phyloP scores from a whole-genome alignment of 2,888 invertebrate species.

The Sminthurides aquaticus region DNA sequence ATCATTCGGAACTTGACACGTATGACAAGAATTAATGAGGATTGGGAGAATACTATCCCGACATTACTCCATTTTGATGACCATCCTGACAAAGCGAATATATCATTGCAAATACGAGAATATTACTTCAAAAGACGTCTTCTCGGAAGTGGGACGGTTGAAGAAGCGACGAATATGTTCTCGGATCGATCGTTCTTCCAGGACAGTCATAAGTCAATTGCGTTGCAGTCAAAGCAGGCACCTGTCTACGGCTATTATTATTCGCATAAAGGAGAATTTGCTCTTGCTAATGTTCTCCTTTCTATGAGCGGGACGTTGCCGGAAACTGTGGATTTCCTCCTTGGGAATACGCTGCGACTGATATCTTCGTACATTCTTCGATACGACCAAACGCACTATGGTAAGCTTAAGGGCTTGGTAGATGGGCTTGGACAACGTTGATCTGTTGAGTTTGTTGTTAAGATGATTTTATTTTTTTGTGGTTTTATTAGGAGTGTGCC shows the following conservation, averaged over 20 bases:
- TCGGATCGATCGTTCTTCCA: slow-evolving; percentile 30
- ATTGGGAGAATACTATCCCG: slow-evolving; percentile 29
- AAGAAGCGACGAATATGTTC: slow-evolving; percentile 32
- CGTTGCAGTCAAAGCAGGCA: slow-evolving; percentile 28
- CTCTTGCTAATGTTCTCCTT: slow-evolving; percentile 25
- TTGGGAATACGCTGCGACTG: slow-evolving; percentile 16
- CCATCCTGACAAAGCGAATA: slow-evolving; percentile 24
- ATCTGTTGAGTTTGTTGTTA: too few species aligned
- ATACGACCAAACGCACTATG: slow-evolving; percentile 20
- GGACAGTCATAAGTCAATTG: slow-evolving; percentile 26
- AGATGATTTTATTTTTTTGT: too few species aligned
- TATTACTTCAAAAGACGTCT: slow-evolving; percentile 25
- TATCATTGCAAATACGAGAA: slow-evolving; percentile 25
- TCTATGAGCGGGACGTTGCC: slow-evolving; percentile 21
- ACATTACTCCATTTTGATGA: slow-evolving; percentile 31
- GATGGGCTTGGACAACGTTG: background rate
- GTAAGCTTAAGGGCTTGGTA: slow-evolving; percentile 4
- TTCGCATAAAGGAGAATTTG: slow-evolving; percentile 27
- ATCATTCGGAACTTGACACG: slow-evolving; percentile 22
- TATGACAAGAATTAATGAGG: slow-evolving; percentile 18
- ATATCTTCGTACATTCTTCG: slow-evolving; percentile 20
- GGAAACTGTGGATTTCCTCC: slow-evolving; percentile 17
- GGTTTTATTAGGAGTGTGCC: slow-evolving; percentile 24
- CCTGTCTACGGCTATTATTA: slow-evolving; percentile 37
- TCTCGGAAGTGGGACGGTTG: slow-evolving; percentile 18